phyloP scores from a whole-genome alignment of 2,888 invertebrate species.

The Drosophila flavopinicola region DNA sequence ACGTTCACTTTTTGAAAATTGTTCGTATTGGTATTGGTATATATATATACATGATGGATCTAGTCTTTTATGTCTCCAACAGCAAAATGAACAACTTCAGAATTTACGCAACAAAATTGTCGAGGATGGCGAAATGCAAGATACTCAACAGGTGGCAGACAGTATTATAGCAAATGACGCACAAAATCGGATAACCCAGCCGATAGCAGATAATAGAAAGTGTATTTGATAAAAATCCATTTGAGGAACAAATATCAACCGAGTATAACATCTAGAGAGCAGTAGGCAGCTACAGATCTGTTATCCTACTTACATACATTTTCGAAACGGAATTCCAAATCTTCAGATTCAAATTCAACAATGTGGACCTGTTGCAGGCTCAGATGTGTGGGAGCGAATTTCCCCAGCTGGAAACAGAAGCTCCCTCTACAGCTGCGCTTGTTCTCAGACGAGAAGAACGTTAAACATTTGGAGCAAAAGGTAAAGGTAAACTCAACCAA shows the following conservation, averaged over 20 bases:
- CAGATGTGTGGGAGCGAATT: slow-evolving; percentile 4
- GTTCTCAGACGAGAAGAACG: slow-evolving; percentile 13
- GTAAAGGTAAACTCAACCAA: slow-evolving; percentile 14
- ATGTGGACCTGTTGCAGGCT: slow-evolving; percentile 34
- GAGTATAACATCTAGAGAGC: neutral
- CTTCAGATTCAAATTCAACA: neutral
- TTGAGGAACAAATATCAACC: neutral
- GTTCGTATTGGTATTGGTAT: slow-evolving; percentile 28
- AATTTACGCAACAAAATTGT: slow-evolving; percentile 29
- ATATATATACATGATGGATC: neutral
- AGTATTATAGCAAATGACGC: neutral
- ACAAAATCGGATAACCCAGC: neutral
- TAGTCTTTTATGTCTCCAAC: no score
- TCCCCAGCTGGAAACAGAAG: neutral
- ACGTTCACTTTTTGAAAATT: slow-evolving; percentile 55
- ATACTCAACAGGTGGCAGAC: neutral
- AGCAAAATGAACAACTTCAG: slow-evolving; percentile 65
- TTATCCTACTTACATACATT: neutral
- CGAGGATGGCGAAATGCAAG: neutral
- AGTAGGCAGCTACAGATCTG: slow-evolving; percentile 13
- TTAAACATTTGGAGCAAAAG: neutral
- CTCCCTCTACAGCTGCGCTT: slow-evolving; percentile 18
- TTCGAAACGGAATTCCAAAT: neutral
- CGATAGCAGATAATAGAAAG: slow-evolving; percentile 12
- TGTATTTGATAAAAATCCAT: neutral